Conservation (phyloP, 2,797 vertebrate genomes). For the Chromis chromis region DNA sequence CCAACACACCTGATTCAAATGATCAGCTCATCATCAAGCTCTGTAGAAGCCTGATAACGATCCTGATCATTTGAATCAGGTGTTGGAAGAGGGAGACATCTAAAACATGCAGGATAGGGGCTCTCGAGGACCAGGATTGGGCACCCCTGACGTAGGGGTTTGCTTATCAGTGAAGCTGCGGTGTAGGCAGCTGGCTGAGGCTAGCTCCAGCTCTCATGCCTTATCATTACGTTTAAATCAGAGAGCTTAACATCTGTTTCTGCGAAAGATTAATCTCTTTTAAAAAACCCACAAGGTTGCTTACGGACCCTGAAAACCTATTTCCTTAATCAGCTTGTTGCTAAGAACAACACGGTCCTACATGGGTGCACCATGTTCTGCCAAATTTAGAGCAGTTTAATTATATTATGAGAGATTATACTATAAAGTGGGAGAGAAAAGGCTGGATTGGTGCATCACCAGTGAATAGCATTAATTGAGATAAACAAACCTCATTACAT, state of each 20-base stretch:
- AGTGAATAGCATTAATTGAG: neutral
- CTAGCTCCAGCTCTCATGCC: neutral
- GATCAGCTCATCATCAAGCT: too few species aligned
- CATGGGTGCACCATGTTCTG: neutral
- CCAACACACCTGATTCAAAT: too few species aligned
- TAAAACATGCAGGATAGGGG: too few species aligned
- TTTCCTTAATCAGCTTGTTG: neutral
- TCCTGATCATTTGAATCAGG: too few species aligned
- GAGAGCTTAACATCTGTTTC: conserved; percentile 9
- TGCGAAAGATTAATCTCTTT: conserved; percentile 8
- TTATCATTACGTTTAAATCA: neutral
- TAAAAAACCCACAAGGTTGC: neutral
- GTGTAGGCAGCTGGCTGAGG: conserved; percentile 1
- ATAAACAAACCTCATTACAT: too few species aligned
- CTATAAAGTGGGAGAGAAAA: neutral
- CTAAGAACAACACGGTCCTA: neutral
- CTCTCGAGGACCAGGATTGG: too few species aligned
- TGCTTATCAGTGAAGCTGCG: conserved; percentile 2
- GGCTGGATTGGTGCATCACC: neutral
- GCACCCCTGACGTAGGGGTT: too few species aligned
- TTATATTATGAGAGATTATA: neutral
- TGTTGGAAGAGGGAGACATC: too few species aligned
- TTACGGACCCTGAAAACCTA: neutral
- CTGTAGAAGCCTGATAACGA: too few species aligned
- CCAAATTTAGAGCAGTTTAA: neutral